Percentiles rank a stretch among this genome's conserved stretches.
phyloP scores from a whole-genome alignment of 2,888 invertebrate species.

The Ellobium chinense region DNA sequence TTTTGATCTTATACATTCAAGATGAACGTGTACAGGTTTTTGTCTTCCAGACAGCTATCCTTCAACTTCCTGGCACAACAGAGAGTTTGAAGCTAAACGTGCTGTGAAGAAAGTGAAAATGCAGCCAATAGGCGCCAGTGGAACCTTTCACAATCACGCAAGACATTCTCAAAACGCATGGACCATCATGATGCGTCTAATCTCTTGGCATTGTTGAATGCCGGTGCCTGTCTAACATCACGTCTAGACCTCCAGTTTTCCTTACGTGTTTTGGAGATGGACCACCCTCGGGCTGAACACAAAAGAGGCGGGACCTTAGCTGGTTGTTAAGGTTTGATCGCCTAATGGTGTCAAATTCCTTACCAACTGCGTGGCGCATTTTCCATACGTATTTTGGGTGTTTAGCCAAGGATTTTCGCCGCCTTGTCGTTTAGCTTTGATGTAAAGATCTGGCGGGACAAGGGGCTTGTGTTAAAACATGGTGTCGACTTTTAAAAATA shows the following conservation, averaged over 20 bases:
- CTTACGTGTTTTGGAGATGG: background rate
- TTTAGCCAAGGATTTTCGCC: slow-evolving; percentile 15
- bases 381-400: slow-evolving; percentile 23
- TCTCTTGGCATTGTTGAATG: too few species aligned
- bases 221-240: too few species aligned
- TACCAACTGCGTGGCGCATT: slow-evolving; percentile 6
- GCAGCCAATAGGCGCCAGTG: too few species aligned
- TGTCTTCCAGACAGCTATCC: too few species aligned
- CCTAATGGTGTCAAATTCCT: slow-evolving; percentile 24
- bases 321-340: slow-evolving; percentile 1
- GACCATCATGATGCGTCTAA: too few species aligned
- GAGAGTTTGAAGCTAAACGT: too few species aligned
- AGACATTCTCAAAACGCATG: too few species aligned
- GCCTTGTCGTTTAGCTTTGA: slow-evolving; percentile 12
- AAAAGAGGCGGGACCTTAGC: slow-evolving; percentile 14
- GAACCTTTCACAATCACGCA: too few species aligned
- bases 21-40: too few species aligned
- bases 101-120: too few species aligned
- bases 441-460: background rate
- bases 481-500: background rate
- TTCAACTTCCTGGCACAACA: too few species aligned
- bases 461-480: background rate
- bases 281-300: slow-evolving; percentile 16
- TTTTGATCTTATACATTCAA: too few species aligned
- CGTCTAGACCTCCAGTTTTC: background rate